Evolutionary conservation across 2,888 invertebrate species (phyloP).

Genomic region (Ecliptopera silaceata): DNA sequence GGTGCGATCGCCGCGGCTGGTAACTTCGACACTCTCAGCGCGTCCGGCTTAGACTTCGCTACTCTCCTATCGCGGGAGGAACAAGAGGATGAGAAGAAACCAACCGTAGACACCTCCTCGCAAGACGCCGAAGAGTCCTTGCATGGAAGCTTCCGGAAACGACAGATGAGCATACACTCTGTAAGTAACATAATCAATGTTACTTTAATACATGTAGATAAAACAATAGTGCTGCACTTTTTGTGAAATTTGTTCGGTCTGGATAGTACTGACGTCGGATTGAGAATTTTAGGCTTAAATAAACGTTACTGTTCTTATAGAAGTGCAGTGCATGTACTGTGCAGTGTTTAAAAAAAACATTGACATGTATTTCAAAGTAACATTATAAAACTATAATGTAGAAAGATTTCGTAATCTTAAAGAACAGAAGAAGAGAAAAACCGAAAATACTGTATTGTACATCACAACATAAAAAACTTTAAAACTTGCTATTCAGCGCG

Average conservation of each 20-base stretch:
- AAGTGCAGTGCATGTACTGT: no score
- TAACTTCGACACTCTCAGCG: conserved; percentile 87
- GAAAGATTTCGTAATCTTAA: no score
- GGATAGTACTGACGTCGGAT: no score
- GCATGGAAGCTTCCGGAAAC: conserved; percentile 72
- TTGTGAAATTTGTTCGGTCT: background rate
- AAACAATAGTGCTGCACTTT: background rate
- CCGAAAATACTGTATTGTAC: no score
- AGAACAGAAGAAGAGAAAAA: no score
- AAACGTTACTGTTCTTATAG: no score
- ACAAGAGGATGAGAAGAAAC: conserved; percentile 66
- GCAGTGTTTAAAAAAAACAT: no score
- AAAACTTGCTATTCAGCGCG: no score
- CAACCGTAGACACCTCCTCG: conserved; percentile 39
- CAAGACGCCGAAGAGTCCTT: conserved; percentile 49
- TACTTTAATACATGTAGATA: background rate
- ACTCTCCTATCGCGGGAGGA: conserved; percentile 84
- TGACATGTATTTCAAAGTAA: no score
- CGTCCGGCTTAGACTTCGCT: conserved; percentile 90
- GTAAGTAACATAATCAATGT: conserved; percentile 50
- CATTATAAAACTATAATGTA: no score
- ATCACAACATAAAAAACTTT: no score
- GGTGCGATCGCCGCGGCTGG: conserved; percentile 85
- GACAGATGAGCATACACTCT: conserved; percentile 79
- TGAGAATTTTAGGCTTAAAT: no score